Conservation (phyloP, 2,113 vertebrate species). For the Eolophus roseicapilla region DNA sequence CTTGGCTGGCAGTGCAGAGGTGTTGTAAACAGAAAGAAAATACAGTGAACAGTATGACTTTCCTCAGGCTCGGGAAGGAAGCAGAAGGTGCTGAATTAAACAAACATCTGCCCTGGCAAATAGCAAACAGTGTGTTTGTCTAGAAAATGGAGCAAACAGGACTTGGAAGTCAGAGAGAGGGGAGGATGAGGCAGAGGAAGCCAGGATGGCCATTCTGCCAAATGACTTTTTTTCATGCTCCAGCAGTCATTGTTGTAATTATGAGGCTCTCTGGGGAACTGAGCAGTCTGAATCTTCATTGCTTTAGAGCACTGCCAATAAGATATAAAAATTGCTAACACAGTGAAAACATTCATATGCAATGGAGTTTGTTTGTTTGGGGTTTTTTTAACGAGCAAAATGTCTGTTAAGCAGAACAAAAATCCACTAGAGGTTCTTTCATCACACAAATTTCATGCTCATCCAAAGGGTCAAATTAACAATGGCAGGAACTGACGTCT, state of each 20-base stretch:
- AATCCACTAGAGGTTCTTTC: background rate
- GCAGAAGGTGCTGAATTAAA: constrained; percentile 59
- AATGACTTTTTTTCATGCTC: constrained; percentile 35
- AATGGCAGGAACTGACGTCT: background rate
- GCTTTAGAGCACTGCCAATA: constrained; percentile 19
- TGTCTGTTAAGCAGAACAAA: background rate
- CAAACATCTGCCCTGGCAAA: constrained; percentile 63
- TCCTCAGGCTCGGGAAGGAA: background rate
- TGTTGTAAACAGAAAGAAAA: constrained; percentile 15
- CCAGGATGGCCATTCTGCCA: constrained; percentile 53
- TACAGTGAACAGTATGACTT: constrained; percentile 19
- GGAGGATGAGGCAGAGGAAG: constrained; percentile 24
- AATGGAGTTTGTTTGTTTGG: background rate
- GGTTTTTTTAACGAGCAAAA: background rate
- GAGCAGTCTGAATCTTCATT: constrained; percentile 8
- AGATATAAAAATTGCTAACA: constrained; percentile 33
- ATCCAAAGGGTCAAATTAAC: background rate
- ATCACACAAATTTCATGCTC: background rate
- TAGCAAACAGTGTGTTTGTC: constrained; percentile 64
- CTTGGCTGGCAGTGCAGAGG: background rate
- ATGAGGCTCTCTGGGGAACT: constrained; percentile 4
- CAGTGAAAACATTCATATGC: background rate
- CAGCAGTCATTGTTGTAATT: constrained; percentile 53
- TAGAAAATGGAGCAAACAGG: constrained; percentile 49
- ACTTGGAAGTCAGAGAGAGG: constrained; percentile 42